Evolutionary conservation across 2,113 vertebrate species (phyloP).

Genomic region (Pachyramphus minor): DNA sequence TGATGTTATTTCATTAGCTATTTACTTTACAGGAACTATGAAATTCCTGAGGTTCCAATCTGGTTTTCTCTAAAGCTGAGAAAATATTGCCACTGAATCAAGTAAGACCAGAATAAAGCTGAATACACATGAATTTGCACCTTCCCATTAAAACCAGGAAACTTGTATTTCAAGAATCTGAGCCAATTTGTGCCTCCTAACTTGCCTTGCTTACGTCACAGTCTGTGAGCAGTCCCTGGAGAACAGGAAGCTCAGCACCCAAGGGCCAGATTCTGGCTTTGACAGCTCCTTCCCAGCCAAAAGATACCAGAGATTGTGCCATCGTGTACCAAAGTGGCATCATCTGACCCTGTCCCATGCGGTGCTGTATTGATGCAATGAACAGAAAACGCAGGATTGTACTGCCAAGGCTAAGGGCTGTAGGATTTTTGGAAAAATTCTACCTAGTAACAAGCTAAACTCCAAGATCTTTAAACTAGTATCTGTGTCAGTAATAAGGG

Average conservation of each 20-base stretch:
- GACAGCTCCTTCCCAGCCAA: neutral
- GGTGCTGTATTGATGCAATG: rapidly evolving
- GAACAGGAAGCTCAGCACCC: neutral
- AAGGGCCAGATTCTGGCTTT: neutral
- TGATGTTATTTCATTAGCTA: neutral
- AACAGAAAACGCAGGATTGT: neutral
- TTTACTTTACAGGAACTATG: neutral
- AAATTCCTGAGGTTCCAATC: neutral
- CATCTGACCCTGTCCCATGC: neutral
- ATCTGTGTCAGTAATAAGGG: constrained; percentile 34
- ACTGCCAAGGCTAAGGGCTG: neutral
- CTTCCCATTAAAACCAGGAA: neutral
- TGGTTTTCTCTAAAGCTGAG: neutral
- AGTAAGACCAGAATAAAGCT: neutral
- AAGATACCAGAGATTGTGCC: neutral
- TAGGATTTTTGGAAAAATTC: neutral
- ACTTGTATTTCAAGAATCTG: neutral
- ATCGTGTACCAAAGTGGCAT: neutral
- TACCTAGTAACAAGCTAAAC: constrained; percentile 47
- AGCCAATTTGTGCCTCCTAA: neutral
- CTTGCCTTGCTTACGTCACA: rapidly evolving
- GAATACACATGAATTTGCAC: neutral
- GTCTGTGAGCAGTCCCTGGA: neutral
- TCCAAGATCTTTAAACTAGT: constrained; percentile 27
- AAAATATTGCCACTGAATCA: neutral